Evolutionary conservation across 35 echinoderm and acorn worm genomes (phyloP).

Genomic region (Holothuria glaberrima): DNA sequence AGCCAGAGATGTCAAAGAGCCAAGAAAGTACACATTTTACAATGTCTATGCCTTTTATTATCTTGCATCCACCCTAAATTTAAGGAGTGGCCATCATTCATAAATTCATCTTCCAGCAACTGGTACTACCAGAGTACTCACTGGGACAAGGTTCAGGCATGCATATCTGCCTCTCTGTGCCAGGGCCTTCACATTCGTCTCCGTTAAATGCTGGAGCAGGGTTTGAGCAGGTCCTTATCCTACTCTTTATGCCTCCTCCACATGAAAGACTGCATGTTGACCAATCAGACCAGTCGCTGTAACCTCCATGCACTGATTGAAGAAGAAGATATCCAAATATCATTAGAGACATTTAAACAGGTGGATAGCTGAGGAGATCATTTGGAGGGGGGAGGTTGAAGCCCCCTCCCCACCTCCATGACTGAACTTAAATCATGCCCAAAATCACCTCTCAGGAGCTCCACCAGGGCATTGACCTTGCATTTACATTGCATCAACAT

Average conservation of each 20-base stretch:
- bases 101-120: no score
- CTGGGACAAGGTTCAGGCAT: slow-evolving; percentile 78
- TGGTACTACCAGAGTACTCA: slow-evolving; percentile 41
- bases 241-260: slow-evolving; percentile 61
- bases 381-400: no score
- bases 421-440: no score
- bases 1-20: no score
- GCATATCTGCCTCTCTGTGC: slow-evolving; percentile 47
- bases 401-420: no score
- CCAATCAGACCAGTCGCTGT: slow-evolving; percentile 74
- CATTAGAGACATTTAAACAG: background rate
- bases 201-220: slow-evolving; percentile 74
- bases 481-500: no score
- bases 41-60: no score
- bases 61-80: no score
- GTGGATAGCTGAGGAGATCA: background rate
- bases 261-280: slow-evolving; percentile 79
- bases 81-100: no score
- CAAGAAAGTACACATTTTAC: no score
- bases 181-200: slow-evolving; percentile 51
- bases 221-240: slow-evolving; percentile 71
- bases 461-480: no score
- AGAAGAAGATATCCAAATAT: background rate
- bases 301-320: slow-evolving; percentile 81
- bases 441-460: no score